Evolutionary conservation across 2,797 vertebrate genomes (phyloP).

Genomic region (Miopithecus talapoin): DNA sequence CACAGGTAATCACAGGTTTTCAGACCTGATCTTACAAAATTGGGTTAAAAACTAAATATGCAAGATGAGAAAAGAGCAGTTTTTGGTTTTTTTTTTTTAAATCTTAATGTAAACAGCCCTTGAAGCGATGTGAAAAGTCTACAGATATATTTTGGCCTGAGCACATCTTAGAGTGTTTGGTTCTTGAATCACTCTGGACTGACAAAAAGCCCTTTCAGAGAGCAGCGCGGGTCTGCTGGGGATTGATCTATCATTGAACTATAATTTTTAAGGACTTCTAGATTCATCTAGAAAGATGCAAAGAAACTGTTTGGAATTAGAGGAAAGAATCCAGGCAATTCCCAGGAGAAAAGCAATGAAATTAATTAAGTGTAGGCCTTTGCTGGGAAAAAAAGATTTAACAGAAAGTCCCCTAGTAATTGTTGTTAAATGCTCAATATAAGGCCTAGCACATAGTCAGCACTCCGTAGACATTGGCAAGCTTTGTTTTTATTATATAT

Average conservation of each 20-base stretch:
- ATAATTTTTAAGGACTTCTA: not conserved
- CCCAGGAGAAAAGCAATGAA: not conserved
- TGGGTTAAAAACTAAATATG: conserved; percentile 9
- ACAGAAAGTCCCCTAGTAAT: not conserved
- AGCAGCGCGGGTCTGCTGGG: not conserved
- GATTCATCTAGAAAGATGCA: not conserved
- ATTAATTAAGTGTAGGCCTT: not conserved
- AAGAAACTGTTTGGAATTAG: not conserved
- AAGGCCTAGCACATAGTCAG: not conserved
- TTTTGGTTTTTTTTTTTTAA: too few species aligned
- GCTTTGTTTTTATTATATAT: not conserved
- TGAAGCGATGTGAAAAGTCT: not conserved
- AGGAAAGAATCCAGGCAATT: not conserved
- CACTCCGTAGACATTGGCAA: not conserved
- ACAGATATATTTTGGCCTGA: not conserved
- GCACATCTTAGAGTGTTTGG: not conserved
- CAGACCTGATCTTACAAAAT: not conserved
- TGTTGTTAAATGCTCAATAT: not conserved
- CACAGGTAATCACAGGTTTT: not conserved
- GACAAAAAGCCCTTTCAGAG: not conserved
- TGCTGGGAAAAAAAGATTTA: not conserved
- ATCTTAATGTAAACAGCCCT: not conserved
- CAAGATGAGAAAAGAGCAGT: not conserved
- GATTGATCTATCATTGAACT: too few species aligned
- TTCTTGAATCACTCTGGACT: not conserved